Conservation (phyloP, 53 echinoderm and acorn worm genomes). For the Temnopleurus reevesii region DNA sequence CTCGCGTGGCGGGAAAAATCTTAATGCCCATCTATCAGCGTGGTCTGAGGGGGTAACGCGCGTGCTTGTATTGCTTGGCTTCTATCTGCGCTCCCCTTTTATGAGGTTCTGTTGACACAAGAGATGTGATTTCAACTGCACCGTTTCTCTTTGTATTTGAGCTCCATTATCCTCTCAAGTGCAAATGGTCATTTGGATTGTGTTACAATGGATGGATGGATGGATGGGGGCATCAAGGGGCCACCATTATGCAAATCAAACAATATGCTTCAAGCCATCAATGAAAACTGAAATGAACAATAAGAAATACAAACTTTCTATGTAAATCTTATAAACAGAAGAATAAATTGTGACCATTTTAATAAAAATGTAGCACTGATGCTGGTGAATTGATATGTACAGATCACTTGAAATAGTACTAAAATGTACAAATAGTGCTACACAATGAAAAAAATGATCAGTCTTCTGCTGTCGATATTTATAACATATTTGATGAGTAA, state of each 20-base stretch:
- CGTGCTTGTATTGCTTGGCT: constrained; percentile 11
- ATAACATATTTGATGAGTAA: no score
- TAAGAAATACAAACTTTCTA: no score
- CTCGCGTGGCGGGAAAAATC: constrained; percentile 45
- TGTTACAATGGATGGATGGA: neutral
- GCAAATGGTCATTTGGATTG: constrained; percentile 39
- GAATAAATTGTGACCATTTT: no score
- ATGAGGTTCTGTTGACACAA: constrained; percentile 28
- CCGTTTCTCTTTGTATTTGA: constrained; percentile 35
- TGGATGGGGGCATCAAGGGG: neutral
- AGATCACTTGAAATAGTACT: no score
- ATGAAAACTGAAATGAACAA: neutral
- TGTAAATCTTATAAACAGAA: no score
- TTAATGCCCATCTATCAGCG: constrained; percentile 16
- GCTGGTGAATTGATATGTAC: no score
- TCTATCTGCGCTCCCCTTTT: constrained; percentile 1
- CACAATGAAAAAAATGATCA: no score
- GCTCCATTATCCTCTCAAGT: constrained; percentile 38
- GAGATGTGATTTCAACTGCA: constrained; percentile 16
- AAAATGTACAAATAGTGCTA: no score
- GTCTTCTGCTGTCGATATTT: no score
- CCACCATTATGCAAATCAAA: neutral
- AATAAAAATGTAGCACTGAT: no score
- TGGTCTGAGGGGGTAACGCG: neutral
- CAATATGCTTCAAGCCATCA: neutral